Percentiles rank a stretch among this genome's conserved stretches.
Evolutionary conservation across 2,113 vertebrate species (phyloP).

Genomic region (Spheniscus mendiculus): DNA sequence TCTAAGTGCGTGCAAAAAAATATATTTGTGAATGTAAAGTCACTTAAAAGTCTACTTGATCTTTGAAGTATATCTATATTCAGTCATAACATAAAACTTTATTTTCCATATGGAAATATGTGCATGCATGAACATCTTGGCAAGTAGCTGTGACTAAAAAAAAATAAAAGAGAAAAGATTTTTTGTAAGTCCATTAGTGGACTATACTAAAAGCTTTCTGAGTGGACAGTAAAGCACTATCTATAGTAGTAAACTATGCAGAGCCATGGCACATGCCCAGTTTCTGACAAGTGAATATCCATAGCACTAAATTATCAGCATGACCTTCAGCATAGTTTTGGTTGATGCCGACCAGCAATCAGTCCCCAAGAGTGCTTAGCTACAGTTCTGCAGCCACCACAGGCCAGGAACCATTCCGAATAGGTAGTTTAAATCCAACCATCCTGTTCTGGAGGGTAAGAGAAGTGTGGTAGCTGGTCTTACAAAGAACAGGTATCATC

Average conservation of each 20-base stretch:
- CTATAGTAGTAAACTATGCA: neutral
- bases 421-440: rapidly evolving
- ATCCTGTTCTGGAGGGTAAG: neutral
- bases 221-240: neutral
- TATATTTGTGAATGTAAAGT: neutral
- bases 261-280: neutral
- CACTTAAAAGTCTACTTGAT: neutral
- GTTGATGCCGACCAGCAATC: neutral
- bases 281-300: neutral
- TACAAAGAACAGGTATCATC: neutral
- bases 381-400: neutral
- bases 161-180: too few species aligned
- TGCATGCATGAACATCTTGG: neutral
- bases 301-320: neutral
- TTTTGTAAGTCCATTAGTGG: neutral
- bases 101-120: neutral
- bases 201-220: neutral
- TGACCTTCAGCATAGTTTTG: neutral
- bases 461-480: rapidly evolving
- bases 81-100: neutral
- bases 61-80: neutral
- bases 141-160: neutral
- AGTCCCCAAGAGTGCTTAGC: neutral
- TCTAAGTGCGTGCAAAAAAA: neutral
- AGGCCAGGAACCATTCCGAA: neutral